These are phyloP conservation scores for Eupeodes latifasciatus DNA, from an alignment of 2,888 invertebrate genomes.

Conservation along the genomic window DNA sequence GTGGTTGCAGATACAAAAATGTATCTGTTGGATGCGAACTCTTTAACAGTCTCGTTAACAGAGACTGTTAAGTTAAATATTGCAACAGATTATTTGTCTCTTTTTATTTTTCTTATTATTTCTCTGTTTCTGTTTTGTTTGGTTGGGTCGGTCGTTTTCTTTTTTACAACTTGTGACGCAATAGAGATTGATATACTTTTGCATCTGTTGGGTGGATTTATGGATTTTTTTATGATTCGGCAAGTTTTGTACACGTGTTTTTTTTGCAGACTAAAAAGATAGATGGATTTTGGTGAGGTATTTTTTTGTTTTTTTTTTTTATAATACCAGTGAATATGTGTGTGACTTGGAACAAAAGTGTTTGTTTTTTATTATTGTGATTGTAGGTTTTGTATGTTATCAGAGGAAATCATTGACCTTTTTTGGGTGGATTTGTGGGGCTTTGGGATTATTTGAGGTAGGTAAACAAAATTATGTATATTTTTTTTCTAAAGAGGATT, in stretches of 20 bases:
- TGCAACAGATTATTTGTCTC: constrained; percentile 44
- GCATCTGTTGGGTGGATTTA: constrained; percentile 53
- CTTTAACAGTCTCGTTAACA: constrained; percentile 44
- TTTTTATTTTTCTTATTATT: not conserved
- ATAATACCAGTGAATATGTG: constrained; percentile 41
- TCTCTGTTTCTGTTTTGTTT: not conserved
- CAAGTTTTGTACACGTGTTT: constrained; percentile 27
- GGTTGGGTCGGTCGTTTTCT: not conserved
- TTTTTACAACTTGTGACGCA: constrained; percentile 49
- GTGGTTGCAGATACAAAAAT: constrained; percentile 54
- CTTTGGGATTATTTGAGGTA: not conserved
- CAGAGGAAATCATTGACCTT: constrained; percentile 73
- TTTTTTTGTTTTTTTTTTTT: constrained; percentile 2
- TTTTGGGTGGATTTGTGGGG: constrained; percentile 35
- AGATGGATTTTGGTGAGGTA: constrained; percentile 26
- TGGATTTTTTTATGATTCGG: constrained; percentile 33
- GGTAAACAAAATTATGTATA: constrained; percentile 3
- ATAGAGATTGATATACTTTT: constrained; percentile 39
- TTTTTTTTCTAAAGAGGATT: constrained; percentile 18
- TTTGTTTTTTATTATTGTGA: constrained; percentile 4
- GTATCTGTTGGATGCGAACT: constrained; percentile 49
- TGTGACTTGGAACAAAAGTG: constrained; percentile 9
- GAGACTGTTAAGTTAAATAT: constrained; percentile 36
- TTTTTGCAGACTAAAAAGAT: not conserved
- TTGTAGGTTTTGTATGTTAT: constrained; percentile 62